Conservation (phyloP, 2,113 vertebrate genomes). For the Climacteris rufus region DNA sequence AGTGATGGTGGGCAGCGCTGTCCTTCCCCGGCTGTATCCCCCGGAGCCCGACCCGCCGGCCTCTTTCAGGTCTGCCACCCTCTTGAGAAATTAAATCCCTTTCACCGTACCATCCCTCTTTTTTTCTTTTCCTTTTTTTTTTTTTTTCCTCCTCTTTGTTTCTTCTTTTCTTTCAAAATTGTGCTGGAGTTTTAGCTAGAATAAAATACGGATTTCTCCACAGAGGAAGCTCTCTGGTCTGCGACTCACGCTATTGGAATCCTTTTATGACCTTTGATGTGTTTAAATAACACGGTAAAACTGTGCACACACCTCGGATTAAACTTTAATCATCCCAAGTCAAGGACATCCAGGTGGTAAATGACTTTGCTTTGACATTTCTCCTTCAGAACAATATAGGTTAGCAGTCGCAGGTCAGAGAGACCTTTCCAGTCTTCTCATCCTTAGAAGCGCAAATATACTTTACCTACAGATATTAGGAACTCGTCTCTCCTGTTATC, state of each 20-base stretch:
- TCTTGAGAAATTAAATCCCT: not conserved
- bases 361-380: conserved; percentile 71
- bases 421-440: not conserved
- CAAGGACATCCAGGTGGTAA: conserved; percentile 81
- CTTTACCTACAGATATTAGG: not conserved
- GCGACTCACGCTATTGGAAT: conserved; percentile 63
- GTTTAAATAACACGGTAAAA: conserved; percentile 74
- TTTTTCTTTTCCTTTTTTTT: no score
- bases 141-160: not conserved
- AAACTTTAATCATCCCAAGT: conserved; percentile 79
- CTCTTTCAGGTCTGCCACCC: not conserved
- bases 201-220: conserved; percentile 34
- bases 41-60: not conserved
- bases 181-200: conserved; percentile 18
- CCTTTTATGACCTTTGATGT: conserved; percentile 73
- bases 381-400: conserved; percentile 55
- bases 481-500: not conserved
- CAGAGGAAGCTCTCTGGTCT: not conserved
- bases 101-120: not conserved
- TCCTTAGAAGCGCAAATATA: not conserved
- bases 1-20: conserved; percentile 24
- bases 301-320: conserved; percentile 76
- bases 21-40: not conserved
- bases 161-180: not conserved
- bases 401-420: conserved; percentile 49